These are phyloP conservation scores for Dryomyza anilis DNA, from an alignment of 2,888 invertebrate genomes.

Conservation along the genomic window DNA sequence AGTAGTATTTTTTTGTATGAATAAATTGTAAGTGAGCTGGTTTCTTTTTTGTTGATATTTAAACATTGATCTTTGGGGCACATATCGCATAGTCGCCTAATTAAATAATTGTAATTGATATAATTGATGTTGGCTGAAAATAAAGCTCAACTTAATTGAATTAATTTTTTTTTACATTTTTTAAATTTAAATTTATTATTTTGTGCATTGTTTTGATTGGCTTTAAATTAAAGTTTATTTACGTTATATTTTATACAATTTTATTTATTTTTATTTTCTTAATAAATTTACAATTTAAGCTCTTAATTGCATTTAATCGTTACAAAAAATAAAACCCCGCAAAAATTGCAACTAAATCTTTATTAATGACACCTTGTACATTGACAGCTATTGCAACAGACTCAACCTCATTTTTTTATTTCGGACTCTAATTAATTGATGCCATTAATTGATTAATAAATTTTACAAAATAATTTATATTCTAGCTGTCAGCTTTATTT, in stretches of 20 bases:
- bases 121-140: background rate
- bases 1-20: no score
- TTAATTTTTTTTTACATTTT: background rate
- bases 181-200: background rate
- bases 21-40: no score
- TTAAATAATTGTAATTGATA: background rate
- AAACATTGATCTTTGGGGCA: background rate
- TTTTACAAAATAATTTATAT: no score
- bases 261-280: background rate
- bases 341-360: no score
- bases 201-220: background rate
- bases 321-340: slow-evolving; percentile 8
- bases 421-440: no score
- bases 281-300: no score
- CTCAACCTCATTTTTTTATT: no score
- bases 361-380: no score
- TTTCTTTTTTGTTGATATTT: background rate
- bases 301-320: background rate
- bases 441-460: no score
- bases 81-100: background rate
- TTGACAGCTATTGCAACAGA: no score
- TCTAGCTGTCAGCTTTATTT: no score
- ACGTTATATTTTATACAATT: background rate
- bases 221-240: background rate
- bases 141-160: background rate